A percentile compares a stretch with the other conserved stretches of the same genome.
These are phyloP conservation scores for Podilymbus podiceps DNA, from an alignment of 2,113 vertebrate species.

Conservation along the genomic window DNA sequence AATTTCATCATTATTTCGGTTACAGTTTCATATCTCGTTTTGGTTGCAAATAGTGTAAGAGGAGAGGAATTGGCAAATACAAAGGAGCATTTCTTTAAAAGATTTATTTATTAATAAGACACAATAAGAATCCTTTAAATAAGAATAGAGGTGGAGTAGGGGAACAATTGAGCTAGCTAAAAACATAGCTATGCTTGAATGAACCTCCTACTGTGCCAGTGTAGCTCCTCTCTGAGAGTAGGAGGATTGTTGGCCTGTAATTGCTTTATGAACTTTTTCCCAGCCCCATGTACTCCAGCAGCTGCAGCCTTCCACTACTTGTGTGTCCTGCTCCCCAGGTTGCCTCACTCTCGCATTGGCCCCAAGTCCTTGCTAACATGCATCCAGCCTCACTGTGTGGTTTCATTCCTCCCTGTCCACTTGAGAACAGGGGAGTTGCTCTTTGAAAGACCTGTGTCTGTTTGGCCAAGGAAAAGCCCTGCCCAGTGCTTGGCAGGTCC, in stretches of 20 bases:
- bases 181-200: background rate
- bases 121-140: background rate
- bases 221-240: background rate
- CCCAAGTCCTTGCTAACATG: background rate
- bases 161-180: background rate
- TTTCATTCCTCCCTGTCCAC: background rate
- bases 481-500: background rate
- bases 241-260: background rate
- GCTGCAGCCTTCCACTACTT: background rate
- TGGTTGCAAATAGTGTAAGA: background rate
- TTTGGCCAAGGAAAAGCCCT: background rate
- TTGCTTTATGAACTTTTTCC: background rate
- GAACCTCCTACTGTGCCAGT: background rate
- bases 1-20: too few relatives aligned
- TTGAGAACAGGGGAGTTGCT: rapidly evolving
- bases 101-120: background rate
- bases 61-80: background rate
- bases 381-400: too few relatives aligned
- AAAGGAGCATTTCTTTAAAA: background rate
- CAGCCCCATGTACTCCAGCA: background rate
- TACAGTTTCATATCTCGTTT: too few relatives aligned
- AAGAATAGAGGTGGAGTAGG: background rate
- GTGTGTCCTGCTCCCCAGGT: background rate
- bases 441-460: background rate
- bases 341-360: background rate